Percentiles rank a stretch among this genome's conserved stretches.
Conservation (phyloP, 1,140 invertebrate genomes). For the Anastrepha ludens region DNA sequence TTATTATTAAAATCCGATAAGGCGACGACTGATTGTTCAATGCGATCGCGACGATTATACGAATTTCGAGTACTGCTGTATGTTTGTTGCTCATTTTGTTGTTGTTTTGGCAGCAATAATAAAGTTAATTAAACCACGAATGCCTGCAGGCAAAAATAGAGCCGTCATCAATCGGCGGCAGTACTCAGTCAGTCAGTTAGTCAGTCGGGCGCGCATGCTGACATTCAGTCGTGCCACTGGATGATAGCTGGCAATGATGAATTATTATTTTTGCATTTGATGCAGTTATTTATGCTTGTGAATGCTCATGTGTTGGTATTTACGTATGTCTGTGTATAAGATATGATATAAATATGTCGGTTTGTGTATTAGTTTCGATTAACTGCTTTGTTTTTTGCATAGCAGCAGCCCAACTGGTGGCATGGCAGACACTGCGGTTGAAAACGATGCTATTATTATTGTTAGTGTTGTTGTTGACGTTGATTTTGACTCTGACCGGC, state of each 20-base stretch:
- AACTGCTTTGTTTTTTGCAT: too few species aligned
- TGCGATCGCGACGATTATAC: not conserved
- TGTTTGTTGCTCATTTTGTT: too few species aligned
- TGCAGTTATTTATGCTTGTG: not conserved
- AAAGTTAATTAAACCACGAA: slow-evolving; percentile 43
- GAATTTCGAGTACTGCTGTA: not conserved
- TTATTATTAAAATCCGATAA: slow-evolving; percentile 46
- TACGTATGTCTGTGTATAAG: too few species aligned
- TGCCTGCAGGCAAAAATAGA: slow-evolving; percentile 14
- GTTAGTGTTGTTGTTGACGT: not conserved
- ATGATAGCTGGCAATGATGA: not conserved
- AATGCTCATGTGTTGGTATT: not conserved
- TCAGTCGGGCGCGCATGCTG: not conserved
- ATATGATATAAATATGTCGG: too few species aligned
- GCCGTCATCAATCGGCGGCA: not conserved
- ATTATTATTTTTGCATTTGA: not conserved
- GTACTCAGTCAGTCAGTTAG: not conserved
- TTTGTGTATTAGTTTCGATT: not conserved
- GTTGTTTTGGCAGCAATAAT: not conserved
- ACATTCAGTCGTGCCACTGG: not conserved
- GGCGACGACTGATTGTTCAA: slow-evolving; percentile 6
- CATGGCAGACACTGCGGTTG: not conserved
- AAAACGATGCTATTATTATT: too few species aligned
- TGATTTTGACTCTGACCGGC: not conserved
- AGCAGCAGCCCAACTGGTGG: too few species aligned